A percentile compares a stretch with the other conserved stretches of the same genome.
phyloP scores from a whole-genome alignment of 2,113 vertebrate species.

The Stigmatopora argus region DNA sequence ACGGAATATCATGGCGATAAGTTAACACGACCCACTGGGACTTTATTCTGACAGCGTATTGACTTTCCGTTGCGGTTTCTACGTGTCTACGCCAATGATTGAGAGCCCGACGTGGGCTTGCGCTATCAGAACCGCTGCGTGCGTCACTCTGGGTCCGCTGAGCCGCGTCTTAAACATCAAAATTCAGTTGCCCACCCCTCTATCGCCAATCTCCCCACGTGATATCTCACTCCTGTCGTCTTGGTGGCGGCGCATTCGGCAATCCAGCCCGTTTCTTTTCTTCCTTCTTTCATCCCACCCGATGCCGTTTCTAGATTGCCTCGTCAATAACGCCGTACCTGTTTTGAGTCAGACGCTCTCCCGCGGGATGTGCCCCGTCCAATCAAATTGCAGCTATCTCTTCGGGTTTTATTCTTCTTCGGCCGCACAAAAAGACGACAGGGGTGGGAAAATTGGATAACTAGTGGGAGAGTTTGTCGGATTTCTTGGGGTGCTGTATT shows the following conservation, averaged over 20 bases:
- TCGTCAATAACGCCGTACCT: constrained; percentile 58
- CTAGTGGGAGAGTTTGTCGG: constrained; percentile 10
- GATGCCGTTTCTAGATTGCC: constrained; percentile 38
- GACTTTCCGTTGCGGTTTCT: constrained; percentile 34
- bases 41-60: constrained; percentile 33
- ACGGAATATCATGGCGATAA: not conserved
- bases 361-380: constrained; percentile 41
- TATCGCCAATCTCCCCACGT: constrained; percentile 23
- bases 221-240: constrained; percentile 47
- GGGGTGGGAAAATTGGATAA: constrained; percentile 27
- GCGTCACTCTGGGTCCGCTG: constrained; percentile 18
- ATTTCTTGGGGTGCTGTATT: too few species aligned
- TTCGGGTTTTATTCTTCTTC: constrained; percentile 40
- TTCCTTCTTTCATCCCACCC: not conserved
- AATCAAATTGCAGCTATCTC: constrained; percentile 55
- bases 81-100: constrained; percentile 11
- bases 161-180: constrained; percentile 21
- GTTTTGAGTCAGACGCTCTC: constrained; percentile 22
- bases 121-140: constrained; percentile 21
- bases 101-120: constrained; percentile 13
- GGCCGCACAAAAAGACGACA: constrained; percentile 23
- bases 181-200: constrained; percentile 27
- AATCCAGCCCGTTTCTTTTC: not conserved
- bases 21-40: constrained; percentile 8
- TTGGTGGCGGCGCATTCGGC: constrained; percentile 47